phyloP scores from a whole-genome alignment of 2,888 invertebrate genomes.

The Saturnia japonica region DNA sequence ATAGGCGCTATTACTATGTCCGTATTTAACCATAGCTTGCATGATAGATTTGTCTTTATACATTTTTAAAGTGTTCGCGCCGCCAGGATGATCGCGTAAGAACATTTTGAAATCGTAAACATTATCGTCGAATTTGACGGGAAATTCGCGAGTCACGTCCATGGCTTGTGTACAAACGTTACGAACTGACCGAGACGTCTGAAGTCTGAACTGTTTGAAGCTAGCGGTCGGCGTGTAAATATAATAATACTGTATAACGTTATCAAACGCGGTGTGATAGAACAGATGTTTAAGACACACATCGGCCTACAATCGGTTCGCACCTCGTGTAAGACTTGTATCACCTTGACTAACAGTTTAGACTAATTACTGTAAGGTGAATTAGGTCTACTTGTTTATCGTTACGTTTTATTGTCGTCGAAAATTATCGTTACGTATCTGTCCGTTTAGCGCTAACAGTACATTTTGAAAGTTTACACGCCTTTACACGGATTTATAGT shows the following conservation, averaged over 20 bases:
- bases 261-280: slow-evolving; percentile 30
- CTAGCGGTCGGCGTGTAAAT: slow-evolving; percentile 19
- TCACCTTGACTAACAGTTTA: slow-evolving; percentile 28
- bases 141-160: slow-evolving; percentile 46
- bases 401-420: neutral
- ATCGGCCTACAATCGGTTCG: too few relatives aligned
- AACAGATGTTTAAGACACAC: slow-evolving; percentile 32
- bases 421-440: too few relatives aligned
- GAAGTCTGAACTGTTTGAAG: too few relatives aligned
- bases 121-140: slow-evolving; percentile 67
- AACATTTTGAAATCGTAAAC: slow-evolving; percentile 85
- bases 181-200: neutral
- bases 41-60: slow-evolving; percentile 80
- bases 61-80: slow-evolving; percentile 83
- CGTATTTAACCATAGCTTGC: slow-evolving; percentile 77
- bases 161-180: slow-evolving; percentile 18
- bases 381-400: neutral
- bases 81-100: slow-evolving; percentile 88
- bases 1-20: slow-evolving; percentile 84
- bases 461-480: too few relatives aligned
- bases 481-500: too few relatives aligned
- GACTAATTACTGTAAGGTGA: slow-evolving; percentile 15
- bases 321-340: slow-evolving; percentile 21
- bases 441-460: too few relatives aligned
- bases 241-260: slow-evolving; percentile 17